Base-by-base conservation (phyloP, 1,140 invertebrate genomes). In the Drosophila kurseongensis region DNA sequence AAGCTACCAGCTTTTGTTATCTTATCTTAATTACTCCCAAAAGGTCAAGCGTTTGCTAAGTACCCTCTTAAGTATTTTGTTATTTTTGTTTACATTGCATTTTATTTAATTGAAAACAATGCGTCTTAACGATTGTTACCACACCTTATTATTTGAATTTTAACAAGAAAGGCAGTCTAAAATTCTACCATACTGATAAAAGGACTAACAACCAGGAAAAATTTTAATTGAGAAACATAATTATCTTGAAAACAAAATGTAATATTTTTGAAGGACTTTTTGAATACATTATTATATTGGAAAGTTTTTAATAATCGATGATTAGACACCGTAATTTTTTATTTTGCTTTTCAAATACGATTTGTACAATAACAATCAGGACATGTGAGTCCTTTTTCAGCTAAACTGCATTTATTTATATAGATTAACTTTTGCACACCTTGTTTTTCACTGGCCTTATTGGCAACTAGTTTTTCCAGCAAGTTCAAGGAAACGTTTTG, bases 401-500 rank as follows among this genome's bases (percentile, higher is more conserved):
- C 7, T 32, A 6, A 7, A 32, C 29, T 7, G 29, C 29, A 38
- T 10, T 38, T 13, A 12, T 38, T 16, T 12, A 10, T 55, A 5
- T 23, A 23, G 23, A 23, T 13, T 14, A 55, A 27, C 2, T n/a
- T 36, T 44, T 42, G 13, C 23, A 32, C 12, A 32, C 35, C 23
- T 14, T 55, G 27, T 41, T 57, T 16, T 5, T 13, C 47, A 68
- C n/a, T 67, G n/a, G 40, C 44, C 44, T 36, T 9, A 27, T 50
- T 29, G 4, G 38, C 12, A 45, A 57, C 54, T 44, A 27, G 29
- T 54, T 32, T 57, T 50, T 16, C 40, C 16, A 51, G 55, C 13
- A 52, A 45, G 48, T 52, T 41, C 52, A 58, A 71, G 44, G n/a
- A 54, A 69, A 47, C 13, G 7, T 41, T 27, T 44, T 38, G 13